Percentiles rank a stretch among this genome's conserved stretches.
Conservation (phyloP, 37 sponge, comb jelly and placozoan genomes). For the Halisarca cf. caerulea region DNA sequence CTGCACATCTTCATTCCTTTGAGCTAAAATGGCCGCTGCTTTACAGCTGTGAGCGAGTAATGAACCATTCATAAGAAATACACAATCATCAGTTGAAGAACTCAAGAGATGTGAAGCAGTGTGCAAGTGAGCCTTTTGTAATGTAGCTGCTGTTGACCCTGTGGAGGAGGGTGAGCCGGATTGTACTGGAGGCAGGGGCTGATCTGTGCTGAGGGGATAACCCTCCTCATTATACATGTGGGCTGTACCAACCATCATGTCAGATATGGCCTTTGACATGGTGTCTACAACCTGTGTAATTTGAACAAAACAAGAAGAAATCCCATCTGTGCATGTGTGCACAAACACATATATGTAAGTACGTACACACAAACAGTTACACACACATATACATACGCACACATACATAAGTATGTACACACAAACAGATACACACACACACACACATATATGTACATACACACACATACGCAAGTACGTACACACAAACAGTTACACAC, state of each 20-base stretch:
- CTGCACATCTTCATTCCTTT: background rate
- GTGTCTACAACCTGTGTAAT: slow-evolving; percentile 45
- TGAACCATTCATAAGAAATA: slow-evolving; percentile 9
- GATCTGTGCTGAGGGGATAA: background rate
- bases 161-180: background rate
- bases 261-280: slow-evolving; percentile 46
- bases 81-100: background rate
- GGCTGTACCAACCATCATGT: slow-evolving; percentile 48
- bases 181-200: background rate
- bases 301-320: background rate
- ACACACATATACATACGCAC: background rate
- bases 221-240: background rate
- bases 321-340: background rate
- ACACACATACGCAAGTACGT: background rate
- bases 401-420: background rate
- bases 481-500: background rate
- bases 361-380: background rate
- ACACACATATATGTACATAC: background rate
- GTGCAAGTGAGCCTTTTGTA: background rate
- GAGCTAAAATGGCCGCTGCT: slow-evolving; percentile 14
- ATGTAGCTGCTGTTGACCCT: background rate
- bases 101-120: background rate
- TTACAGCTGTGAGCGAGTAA: slow-evolving; percentile 18
- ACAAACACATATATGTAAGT: background rate
- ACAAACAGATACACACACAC: background rate